Percentiles rank a stretch among this genome's conserved stretches.
Evolutionary conservation across 2,113 vertebrate genomes (phyloP).

Genomic region (Lichenostomus cassidix): DNA sequence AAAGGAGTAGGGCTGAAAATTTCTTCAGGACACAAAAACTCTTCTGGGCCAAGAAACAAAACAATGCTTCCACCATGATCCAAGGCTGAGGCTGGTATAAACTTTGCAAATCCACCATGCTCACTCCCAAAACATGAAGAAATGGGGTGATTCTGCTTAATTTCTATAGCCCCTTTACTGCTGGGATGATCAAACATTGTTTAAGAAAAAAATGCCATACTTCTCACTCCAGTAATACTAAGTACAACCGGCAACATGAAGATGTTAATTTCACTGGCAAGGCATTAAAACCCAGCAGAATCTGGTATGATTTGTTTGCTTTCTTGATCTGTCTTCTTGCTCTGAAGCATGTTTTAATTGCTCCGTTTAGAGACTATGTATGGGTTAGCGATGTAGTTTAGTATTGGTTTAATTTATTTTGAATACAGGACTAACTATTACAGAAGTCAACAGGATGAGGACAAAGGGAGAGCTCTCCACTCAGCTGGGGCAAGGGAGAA

Average conservation of each 20-base stretch:
- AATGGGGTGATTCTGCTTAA: not conserved
- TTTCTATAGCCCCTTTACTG: not conserved
- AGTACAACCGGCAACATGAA: not conserved
- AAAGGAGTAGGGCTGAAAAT: not conserved
- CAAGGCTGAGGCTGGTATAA: not conserved
- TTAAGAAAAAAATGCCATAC: not conserved
- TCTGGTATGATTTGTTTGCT: not conserved
- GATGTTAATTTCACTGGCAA: not conserved
- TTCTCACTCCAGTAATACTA: not conserved
- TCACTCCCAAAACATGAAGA: accelerated
- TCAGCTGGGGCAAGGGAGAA: accelerated
- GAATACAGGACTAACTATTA: not conserved
- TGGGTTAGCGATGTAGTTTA: not conserved
- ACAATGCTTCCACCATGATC: accelerated
- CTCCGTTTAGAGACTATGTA: not conserved
- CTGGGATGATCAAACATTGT: not conserved
- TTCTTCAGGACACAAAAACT: not conserved
- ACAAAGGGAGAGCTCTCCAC: not conserved
- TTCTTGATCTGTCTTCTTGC: not conserved
- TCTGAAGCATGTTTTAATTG: not conserved
- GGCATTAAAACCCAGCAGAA: not conserved
- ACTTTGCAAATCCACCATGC: not conserved
- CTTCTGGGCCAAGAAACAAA: not conserved
- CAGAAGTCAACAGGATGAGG: not conserved
- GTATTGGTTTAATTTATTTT: not conserved